These are phyloP conservation scores for Rhyacophila brunnea DNA, from an alignment of 1,140 invertebrate genomes.

Conservation along the genomic window DNA sequence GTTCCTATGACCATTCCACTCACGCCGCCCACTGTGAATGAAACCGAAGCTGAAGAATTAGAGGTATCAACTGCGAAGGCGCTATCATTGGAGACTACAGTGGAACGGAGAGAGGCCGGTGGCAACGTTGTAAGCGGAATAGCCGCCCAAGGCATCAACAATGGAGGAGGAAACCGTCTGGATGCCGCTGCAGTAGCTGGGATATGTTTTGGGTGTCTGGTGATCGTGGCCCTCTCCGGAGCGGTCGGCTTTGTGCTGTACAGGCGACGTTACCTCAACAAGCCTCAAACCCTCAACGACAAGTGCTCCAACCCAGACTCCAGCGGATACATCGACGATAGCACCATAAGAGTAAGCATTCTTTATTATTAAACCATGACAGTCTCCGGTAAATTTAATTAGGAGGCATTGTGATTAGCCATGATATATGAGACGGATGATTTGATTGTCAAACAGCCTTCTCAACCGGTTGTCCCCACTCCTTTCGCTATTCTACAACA, in stretches of 20 bases:
- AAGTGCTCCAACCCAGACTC: constrained; percentile 83
- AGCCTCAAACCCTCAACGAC: constrained; percentile 76
- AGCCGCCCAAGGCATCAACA: not conserved
- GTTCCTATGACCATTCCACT: no score
- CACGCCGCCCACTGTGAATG: constrained; percentile 4
- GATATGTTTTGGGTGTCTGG: constrained; percentile 67
- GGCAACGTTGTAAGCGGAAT: constrained; percentile 1
- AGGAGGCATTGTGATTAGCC: no score
- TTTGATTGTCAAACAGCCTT: no score
- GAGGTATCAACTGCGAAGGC: constrained; percentile 30
- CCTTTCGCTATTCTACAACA: no score
- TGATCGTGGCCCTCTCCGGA: constrained; percentile 64
- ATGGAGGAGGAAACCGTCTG: constrained; percentile 39
- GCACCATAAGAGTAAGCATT: constrained; percentile 74
- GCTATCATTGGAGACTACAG: constrained; percentile 26
- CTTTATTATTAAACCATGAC: not conserved
- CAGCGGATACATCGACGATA: constrained; percentile 85
- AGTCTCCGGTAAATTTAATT: no score
- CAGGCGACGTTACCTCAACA: constrained; percentile 72
- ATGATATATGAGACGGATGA: no score
- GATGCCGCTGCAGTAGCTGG: constrained; percentile 71
- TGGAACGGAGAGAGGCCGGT: constrained; percentile 17
- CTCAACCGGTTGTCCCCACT: no score
- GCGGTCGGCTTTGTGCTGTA: constrained; percentile 74
- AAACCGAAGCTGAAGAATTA: constrained; percentile 3